Evolutionary conservation across 2,113 vertebrate genomes (phyloP).

Genomic region (Nyctereutes procyonoides): DNA sequence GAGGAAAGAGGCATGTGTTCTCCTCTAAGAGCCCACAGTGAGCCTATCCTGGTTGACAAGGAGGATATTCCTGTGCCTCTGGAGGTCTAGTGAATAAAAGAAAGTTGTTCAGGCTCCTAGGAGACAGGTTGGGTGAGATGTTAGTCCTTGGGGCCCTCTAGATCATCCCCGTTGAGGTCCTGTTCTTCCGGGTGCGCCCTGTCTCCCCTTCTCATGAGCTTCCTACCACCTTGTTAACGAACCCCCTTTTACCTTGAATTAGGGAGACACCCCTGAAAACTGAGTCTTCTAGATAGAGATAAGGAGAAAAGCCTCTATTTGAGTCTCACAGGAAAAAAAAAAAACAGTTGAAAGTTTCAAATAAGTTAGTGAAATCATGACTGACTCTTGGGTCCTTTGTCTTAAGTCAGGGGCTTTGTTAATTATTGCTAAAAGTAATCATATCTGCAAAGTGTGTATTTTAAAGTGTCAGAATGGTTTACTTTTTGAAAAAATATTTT

Average conservation of each 20-base stretch:
- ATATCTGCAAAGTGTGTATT: background rate
- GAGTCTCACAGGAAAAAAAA: background rate
- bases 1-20: background rate
- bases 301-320: background rate
- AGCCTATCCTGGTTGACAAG: rapidly evolving
- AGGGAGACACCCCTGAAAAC: background rate
- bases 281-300: background rate
- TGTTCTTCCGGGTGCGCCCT: background rate
- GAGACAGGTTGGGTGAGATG: background rate
- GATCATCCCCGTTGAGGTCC: background rate
- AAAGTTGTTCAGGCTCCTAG: background rate
- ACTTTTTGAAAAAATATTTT: too few relatives aligned
- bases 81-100: background rate
- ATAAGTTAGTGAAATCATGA: background rate
- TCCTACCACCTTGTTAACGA: background rate
- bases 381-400: background rate
- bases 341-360: background rate
- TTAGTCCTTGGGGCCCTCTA: background rate
- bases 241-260: background rate
- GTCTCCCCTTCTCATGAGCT: background rate
- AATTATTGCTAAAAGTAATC: background rate
- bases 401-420: background rate
- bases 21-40: background rate
- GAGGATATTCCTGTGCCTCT: background rate
- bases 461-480: constrained; percentile 6